A percentile compares a stretch with the other conserved stretches of the same genome.
Conservation (phyloP, 2,113 vertebrate genomes). For the Cyphomyrus plagiostoma region DNA sequence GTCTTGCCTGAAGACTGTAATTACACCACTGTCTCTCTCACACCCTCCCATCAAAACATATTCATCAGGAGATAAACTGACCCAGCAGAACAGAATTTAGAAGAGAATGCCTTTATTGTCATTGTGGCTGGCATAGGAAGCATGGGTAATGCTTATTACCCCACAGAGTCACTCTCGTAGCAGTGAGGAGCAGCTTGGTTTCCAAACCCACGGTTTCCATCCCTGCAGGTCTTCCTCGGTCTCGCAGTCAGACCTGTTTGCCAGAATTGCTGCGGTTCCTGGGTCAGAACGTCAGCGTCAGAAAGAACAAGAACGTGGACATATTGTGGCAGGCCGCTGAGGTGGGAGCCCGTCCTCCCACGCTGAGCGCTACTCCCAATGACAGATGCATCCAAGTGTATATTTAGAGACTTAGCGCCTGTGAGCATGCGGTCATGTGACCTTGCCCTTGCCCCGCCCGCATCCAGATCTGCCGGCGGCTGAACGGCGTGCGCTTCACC, state of each 20-base stretch:
- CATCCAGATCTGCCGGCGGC: constrained; percentile 79
- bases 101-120: background rate
- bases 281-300: constrained; percentile 83
- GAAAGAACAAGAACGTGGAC: constrained; percentile 95
- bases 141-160: background rate
- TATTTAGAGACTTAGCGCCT: background rate
- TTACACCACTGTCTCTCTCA: background rate
- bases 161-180: background rate
- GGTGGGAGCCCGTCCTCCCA: constrained; percentile 54
- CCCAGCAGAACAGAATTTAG: background rate
- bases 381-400: background rate
- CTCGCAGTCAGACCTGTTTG: constrained; percentile 83
- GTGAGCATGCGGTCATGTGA: background rate
- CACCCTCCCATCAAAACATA: background rate
- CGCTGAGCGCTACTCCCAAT: background rate
- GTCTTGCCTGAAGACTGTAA: constrained; percentile 82
- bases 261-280: constrained; percentile 85
- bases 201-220: background rate
- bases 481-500: constrained; percentile 93
- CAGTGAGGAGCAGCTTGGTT: background rate
- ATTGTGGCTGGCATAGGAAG: background rate
- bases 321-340: constrained; percentile 98
- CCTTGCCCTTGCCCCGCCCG: background rate
- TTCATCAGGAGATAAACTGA: background rate
- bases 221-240: constrained; percentile 79